phyloP scores from a whole-genome alignment of 2,797 vertebrate species.

The Anolis apletophallus region DNA sequence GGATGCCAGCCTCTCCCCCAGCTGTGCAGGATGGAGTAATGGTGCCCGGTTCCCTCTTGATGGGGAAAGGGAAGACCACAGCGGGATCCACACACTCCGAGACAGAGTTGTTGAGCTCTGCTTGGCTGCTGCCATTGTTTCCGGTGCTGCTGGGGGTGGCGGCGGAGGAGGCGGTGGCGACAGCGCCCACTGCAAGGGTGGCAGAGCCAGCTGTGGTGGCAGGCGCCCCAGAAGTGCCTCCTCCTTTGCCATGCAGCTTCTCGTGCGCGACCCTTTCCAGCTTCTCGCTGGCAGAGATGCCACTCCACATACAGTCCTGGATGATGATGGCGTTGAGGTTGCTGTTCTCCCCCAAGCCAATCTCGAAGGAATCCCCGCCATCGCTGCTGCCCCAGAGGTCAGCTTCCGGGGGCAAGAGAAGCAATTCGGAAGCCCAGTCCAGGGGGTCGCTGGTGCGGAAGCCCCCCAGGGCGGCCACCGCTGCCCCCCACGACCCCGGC shows the following conservation, averaged over 20 bases:
- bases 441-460: constrained; percentile 81
- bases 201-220: constrained; percentile 38
- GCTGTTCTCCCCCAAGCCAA: constrained; percentile 78
- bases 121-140: constrained; percentile 57
- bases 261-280: constrained; percentile 92
- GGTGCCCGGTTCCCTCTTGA: constrained; percentile 77
- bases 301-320: constrained; percentile 99
- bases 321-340: constrained; percentile 93
- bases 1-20: constrained; percentile 13
- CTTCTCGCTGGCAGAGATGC: constrained; percentile 95
- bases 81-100: constrained; percentile 93
- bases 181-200: constrained; percentile 4
- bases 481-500: constrained; percentile 66
- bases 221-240: constrained; percentile 65
- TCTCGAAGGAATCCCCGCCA: constrained; percentile 86
- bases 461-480: constrained; percentile 75
- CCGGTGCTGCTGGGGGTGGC: constrained; percentile 22
- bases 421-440: constrained; percentile 92
- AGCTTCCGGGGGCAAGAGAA: constrained; percentile 90
- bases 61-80: constrained; percentile 92
- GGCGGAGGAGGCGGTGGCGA: neutral
- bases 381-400: constrained; percentile 83
- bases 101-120: constrained; percentile 82
- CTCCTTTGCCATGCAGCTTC: constrained; percentile 85
- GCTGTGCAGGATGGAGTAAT: neutral